phyloP scores from a whole-genome alignment of 2,797 vertebrate species.

The Telmatherina bonti region DNA sequence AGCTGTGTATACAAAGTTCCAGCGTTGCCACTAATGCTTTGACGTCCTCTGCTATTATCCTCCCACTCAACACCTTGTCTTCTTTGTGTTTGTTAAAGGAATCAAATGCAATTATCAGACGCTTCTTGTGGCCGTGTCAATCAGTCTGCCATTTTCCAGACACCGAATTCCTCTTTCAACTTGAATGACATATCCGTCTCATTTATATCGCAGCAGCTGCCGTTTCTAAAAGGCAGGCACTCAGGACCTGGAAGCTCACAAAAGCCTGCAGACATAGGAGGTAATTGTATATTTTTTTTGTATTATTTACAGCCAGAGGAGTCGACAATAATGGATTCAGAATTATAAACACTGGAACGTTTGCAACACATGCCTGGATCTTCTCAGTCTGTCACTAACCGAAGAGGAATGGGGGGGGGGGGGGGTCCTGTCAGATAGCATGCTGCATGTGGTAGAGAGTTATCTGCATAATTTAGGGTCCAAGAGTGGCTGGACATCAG shows the following conservation, averaged over 20 bases:
- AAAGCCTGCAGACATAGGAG: slow-evolving; percentile 15
- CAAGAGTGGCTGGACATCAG: slow-evolving; percentile 38
- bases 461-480: slow-evolving; percentile 38
- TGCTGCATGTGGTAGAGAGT: slow-evolving; percentile 3
- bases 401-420: too few species aligned
- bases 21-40: slow-evolving; percentile 53
- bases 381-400: neutral
- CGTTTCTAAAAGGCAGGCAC: slow-evolving; percentile 23
- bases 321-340: neutral
- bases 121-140: slow-evolving; percentile 44
- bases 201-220: slow-evolving; percentile 35
- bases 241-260: slow-evolving; percentile 23
- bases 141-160: slow-evolving; percentile 45
- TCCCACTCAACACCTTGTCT: slow-evolving; percentile 52
- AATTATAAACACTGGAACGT: neutral
- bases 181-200: slow-evolving; percentile 37
- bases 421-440: slow-evolving; percentile 21
- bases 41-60: slow-evolving; percentile 63
- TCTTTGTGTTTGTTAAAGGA: slow-evolving; percentile 62
- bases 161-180: slow-evolving; percentile 42
- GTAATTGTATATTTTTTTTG: slow-evolving; percentile 32
- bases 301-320: slow-evolving; percentile 12
- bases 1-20: slow-evolving; percentile 41
- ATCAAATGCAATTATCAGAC: slow-evolving; percentile 66
- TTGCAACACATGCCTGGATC: slow-evolving; percentile 2